Conservation (phyloP, 2,113 vertebrate genomes). For the Nerophis ophidion region DNA sequence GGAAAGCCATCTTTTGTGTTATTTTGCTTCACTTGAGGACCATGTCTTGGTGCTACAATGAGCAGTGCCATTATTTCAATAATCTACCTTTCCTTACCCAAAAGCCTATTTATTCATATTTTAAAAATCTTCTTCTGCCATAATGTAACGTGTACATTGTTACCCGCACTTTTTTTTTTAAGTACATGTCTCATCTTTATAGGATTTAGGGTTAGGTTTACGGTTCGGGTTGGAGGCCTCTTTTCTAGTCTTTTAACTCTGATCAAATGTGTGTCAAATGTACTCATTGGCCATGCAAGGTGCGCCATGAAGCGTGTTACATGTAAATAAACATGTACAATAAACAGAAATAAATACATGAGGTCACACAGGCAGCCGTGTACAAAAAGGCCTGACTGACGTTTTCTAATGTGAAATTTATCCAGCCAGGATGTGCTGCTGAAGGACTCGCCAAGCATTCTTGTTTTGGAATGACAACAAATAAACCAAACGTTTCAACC, state of each 20-base stretch:
- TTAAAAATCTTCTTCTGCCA: conserved; percentile 29
- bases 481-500: conserved; percentile 67
- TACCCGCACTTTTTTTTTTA: conserved; percentile 23
- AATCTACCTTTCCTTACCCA: conserved; percentile 30
- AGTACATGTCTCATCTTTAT: conserved; percentile 26
- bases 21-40: conserved; percentile 43
- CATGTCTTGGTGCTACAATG: conserved; percentile 57
- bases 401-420: conserved; percentile 19
- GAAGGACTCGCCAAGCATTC: conserved; percentile 50
- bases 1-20: conserved; percentile 27
- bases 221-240: neutral
- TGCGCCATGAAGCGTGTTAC: neutral
- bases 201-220: no score
- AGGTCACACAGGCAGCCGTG: neutral
- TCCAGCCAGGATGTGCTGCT: conserved; percentile 34
- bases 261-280: conserved; percentile 25
- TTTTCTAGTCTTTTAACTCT: conserved; percentile 18
- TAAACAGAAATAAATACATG: no score
- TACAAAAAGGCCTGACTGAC: conserved; percentile 27
- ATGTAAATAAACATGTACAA: no score
- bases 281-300: neutral
- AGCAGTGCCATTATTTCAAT: conserved; percentile 35
- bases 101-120: conserved; percentile 31
- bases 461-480: conserved; percentile 55
- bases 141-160: conserved; percentile 28